A percentile compares a stretch with the other conserved stretches of the same genome.
Conservation (phyloP, 2,797 vertebrate species). For the Schizothorax lantsangensis region DNA sequence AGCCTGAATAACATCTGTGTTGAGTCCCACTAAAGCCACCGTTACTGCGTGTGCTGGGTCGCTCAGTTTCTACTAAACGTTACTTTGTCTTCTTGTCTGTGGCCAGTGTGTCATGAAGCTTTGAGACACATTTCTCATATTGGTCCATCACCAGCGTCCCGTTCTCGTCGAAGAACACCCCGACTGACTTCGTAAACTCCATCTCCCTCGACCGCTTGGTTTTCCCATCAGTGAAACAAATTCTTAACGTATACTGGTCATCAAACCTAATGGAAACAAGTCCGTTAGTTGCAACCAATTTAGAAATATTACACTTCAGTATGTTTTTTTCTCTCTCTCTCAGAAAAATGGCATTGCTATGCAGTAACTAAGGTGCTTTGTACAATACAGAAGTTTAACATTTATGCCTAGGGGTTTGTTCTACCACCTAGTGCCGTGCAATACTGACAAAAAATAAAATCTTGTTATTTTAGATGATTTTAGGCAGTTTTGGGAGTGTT, state of each 20-base stretch:
- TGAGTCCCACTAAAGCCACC: conserved; percentile 7
- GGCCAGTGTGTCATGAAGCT: conserved; percentile 87
- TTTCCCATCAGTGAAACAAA: conserved; percentile 87
- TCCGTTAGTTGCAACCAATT: not conserved
- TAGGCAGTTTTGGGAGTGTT: not conserved
- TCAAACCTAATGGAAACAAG: conserved; percentile 85
- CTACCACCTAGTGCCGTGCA: not conserved
- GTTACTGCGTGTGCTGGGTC: not conserved
- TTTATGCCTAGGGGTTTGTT: not conserved
- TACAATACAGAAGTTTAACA: not conserved
- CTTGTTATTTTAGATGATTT: not conserved
- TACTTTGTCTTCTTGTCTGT: conserved; percentile 90
- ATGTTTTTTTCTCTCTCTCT: not conserved
- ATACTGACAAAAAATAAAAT: not conserved
- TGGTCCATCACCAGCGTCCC: conserved; percentile 92
- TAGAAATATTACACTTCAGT: not conserved
- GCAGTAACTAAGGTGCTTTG: not conserved
- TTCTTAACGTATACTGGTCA: conserved; percentile 90
- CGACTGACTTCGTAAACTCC: conserved; percentile 91
- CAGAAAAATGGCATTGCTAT: not conserved
- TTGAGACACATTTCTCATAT: conserved; percentile 90
- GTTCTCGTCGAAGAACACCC: conserved; percentile 87
- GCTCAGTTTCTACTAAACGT: not conserved
- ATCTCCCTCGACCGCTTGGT: conserved; percentile 79
- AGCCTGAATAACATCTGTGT: too few species aligned